Evolutionary conservation across 2,888 invertebrate genomes (phyloP).

Genomic region (Xestobium rufovillosum): DNA sequence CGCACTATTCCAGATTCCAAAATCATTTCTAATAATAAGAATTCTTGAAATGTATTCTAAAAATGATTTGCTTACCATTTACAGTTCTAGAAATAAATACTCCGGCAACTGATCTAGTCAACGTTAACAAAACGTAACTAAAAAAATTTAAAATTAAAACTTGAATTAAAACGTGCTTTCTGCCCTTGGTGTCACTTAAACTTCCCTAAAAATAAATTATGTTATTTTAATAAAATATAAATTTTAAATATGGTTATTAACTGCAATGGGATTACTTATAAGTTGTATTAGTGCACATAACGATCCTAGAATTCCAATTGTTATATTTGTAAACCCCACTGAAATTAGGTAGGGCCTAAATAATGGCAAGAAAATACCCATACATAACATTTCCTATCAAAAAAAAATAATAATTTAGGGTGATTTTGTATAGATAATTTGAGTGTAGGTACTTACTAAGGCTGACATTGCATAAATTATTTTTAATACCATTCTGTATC

Average conservation of each 20-base stretch:
- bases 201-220: neutral
- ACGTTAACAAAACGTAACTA: neutral
- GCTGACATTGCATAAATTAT: no score
- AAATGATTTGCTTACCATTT: no score
- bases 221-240: no score
- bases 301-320: slow-evolving; percentile 1
- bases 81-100: neutral
- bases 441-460: no score
- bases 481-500: no score
- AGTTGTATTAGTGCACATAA: neutral
- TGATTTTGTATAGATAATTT: no score
- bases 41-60: no score
- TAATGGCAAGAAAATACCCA: neutral
- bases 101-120: neutral
- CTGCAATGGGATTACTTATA: neutral
- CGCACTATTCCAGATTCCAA: no score
- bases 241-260: no score
- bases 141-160: neutral
- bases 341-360: neutral
- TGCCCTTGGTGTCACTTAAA: slow-evolving; percentile 1
- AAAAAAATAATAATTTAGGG: no score
- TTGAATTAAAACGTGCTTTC: neutral
- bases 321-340: neutral
- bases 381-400: neutral
- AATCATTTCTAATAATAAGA: no score